Conservation (phyloP, 2,888 invertebrate genomes). For the Noctua fimbriata region DNA sequence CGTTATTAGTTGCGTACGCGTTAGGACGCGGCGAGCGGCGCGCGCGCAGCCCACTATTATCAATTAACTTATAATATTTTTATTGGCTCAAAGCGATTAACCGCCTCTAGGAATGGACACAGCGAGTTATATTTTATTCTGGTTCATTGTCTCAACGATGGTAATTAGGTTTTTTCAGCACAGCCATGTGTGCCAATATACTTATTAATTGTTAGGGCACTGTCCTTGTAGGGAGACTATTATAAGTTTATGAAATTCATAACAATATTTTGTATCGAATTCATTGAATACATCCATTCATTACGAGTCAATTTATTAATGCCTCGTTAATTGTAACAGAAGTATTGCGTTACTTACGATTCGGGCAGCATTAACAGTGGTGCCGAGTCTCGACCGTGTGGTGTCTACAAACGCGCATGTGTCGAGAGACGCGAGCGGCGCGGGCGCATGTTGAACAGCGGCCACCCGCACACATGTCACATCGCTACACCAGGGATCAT, state of each 20-base stretch:
- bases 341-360: background rate
- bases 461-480: slow-evolving; percentile 43
- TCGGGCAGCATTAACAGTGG: background rate
- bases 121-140: slow-evolving; percentile 57
- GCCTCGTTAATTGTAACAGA: slow-evolving; percentile 13
- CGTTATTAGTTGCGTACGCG: slow-evolving; percentile 51
- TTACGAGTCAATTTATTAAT: slow-evolving; percentile 4
- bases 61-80: slow-evolving; percentile 65
- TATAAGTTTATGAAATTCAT: slow-evolving; percentile 50
- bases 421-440: slow-evolving; percentile 14
- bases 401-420: slow-evolving; percentile 14
- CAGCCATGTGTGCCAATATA: slow-evolving; percentile 37
- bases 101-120: slow-evolving; percentile 57
- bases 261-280: slow-evolving; percentile 46
- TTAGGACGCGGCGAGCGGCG: slow-evolving; percentile 39
- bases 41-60: slow-evolving; percentile 54
- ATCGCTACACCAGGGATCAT: background rate
- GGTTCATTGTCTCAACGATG: slow-evolving; percentile 46
- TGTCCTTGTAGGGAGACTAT: slow-evolving; percentile 39
- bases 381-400: slow-evolving; percentile 12
- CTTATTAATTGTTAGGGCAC: slow-evolving; percentile 41
- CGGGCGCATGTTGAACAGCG: slow-evolving; percentile 35
- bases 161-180: slow-evolving; percentile 48
- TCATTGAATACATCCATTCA: slow-evolving; percentile 26
- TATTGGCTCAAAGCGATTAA: slow-evolving; percentile 64